phyloP scores from a whole-genome alignment of 2,888 invertebrate genomes.

The Drosophila fulvimacula region DNA sequence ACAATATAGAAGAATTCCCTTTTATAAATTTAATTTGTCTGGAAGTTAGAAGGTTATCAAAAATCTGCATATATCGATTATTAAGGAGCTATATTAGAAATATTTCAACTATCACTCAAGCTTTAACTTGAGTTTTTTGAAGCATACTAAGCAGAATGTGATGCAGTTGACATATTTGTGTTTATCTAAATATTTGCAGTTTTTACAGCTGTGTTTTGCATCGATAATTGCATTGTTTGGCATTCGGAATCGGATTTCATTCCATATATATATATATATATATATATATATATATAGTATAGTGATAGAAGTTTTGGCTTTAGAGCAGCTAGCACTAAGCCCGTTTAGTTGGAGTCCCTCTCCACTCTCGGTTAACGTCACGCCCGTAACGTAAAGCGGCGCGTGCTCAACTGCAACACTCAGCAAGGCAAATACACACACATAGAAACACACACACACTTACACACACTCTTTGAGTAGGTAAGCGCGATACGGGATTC shows the following conservation, averaged over 20 bases:
- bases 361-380: conserved; percentile 39
- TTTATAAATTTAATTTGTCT: no score
- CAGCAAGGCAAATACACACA: conserved; percentile 9
- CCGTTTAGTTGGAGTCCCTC: background rate
- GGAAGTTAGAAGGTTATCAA: background rate
- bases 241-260: conserved; percentile 18
- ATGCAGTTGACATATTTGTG: no score
- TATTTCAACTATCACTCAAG: no score
- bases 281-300: background rate
- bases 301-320: conserved; percentile 47
- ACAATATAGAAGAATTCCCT: no score
- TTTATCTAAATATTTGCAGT: background rate
- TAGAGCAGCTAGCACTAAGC: conserved; percentile 26
- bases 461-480: conserved; percentile 9
- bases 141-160: background rate
- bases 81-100: no score
- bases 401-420: conserved; percentile 72
- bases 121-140: background rate
- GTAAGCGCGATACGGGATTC: conserved; percentile 52
- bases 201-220: background rate
- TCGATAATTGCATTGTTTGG: conserved; percentile 3
- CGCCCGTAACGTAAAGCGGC: conserved; percentile 72
- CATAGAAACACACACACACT: conserved; percentile 9
- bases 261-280: background rate
- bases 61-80: no score